Evolutionary conservation across 2,888 invertebrate genomes (phyloP).

Genomic region (Mechanitis mazaeus): DNA sequence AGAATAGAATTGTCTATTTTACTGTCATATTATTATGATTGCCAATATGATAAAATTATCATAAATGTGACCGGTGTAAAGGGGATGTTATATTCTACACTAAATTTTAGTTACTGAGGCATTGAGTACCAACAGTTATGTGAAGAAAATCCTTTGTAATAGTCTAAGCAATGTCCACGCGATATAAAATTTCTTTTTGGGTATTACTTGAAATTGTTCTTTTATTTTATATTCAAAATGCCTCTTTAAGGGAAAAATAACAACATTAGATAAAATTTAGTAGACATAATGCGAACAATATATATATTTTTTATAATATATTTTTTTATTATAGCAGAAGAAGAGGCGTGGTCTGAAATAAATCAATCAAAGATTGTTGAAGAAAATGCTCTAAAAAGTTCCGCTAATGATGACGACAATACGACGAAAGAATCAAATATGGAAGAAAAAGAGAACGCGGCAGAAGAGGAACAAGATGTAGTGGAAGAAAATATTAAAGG

Average conservation of each 20-base stretch:
- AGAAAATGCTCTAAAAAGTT: constrained; percentile 24
- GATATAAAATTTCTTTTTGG: constrained; percentile 15
- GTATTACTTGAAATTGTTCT: constrained; percentile 22
- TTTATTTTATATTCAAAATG: constrained; percentile 6
- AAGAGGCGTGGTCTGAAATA: constrained; percentile 64
- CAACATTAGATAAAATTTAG: not conserved
- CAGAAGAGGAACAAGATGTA: constrained; percentile 19
- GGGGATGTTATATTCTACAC: constrained; percentile 42
- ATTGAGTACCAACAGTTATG: constrained; percentile 39
- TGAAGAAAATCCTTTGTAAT: constrained; percentile 45
- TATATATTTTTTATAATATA: constrained; percentile 9
- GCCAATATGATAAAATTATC: constrained; percentile 53
- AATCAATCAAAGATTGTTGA: constrained; percentile 17
- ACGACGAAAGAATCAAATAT: constrained; percentile 31
- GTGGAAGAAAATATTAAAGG: constrained; percentile 22
- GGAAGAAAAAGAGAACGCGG: constrained; percentile 33
- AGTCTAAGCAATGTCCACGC: constrained; percentile 27
- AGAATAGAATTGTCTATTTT: not conserved
- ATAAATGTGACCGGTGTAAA: constrained; percentile 48
- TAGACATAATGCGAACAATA: constrained; percentile 6
- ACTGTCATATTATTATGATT: not conserved
- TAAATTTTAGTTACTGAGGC: constrained; percentile 41
- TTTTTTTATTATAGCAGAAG: constrained; percentile 51
- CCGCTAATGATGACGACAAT: constrained; percentile 25
- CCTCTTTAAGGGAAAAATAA: constrained; percentile 2